Conservation (phyloP, 2,113 vertebrate genomes). For the Microtus richardsoni region DNA sequence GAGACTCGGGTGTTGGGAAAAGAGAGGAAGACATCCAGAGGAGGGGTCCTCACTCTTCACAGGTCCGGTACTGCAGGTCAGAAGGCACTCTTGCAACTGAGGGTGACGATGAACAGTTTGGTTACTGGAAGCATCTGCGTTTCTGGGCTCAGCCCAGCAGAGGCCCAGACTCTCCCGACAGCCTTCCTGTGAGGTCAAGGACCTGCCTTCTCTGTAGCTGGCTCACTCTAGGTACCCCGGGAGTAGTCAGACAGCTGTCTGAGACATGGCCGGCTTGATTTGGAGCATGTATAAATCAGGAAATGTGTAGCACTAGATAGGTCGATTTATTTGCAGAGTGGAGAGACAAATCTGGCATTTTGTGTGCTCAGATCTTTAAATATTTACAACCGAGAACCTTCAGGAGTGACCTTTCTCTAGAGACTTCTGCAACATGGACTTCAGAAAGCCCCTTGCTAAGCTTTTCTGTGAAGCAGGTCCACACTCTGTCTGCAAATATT, state of each 20-base stretch:
- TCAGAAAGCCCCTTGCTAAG: neutral
- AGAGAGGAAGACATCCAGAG: neutral
- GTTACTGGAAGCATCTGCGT: neutral
- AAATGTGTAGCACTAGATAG: conserved; percentile 49
- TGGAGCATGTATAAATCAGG: conserved; percentile 66
- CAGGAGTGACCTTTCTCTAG: neutral
- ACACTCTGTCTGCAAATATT: neutral
- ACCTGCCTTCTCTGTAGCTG: conserved; percentile 54
- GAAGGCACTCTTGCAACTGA: neutral
- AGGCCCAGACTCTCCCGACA: fast-evolving
- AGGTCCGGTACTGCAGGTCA: neutral
- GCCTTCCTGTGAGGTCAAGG: conserved; percentile 5
- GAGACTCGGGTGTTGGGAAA: neutral
- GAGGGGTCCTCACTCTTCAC: neutral
- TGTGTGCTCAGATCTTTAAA: conserved; percentile 52
- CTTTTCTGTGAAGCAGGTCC: neutral
- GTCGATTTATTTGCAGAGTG: neutral
- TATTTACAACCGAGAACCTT: conserved; percentile 50
- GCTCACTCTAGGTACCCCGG: neutral
- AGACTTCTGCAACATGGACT: neutral
- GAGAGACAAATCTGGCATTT: conserved; percentile 59
- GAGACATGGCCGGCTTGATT: conserved; percentile 46
- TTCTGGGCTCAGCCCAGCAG: neutral
- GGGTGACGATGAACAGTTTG: neutral
- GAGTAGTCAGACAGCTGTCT: conserved; percentile 23